phyloP scores from a whole-genome alignment of 2,797 vertebrate species.

The Odontamblyopus lacepedii region DNA sequence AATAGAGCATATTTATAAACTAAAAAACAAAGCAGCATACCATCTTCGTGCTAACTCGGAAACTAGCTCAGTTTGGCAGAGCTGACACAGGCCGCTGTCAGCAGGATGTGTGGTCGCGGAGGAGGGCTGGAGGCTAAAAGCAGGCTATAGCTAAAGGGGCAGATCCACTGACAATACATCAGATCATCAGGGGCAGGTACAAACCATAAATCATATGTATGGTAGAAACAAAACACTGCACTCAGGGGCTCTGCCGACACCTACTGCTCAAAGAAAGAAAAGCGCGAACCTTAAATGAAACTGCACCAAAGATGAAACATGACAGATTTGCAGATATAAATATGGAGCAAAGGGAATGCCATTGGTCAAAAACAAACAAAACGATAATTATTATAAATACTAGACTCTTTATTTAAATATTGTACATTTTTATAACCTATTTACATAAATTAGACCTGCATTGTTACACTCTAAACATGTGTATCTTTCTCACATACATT shows the following conservation, averaged over 20 bases:
- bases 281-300: too few species aligned
- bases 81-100: slow-evolving; percentile 37
- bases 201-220: too few species aligned
- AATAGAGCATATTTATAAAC: background rate
- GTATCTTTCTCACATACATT: slow-evolving; percentile 64
- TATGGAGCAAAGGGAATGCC: too few species aligned
- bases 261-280: background rate
- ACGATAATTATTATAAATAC: slow-evolving; percentile 90
- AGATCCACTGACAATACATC: too few species aligned
- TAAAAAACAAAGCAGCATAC: background rate
- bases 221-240: too few species aligned
- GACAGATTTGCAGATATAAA: too few species aligned
- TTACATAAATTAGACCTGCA: slow-evolving; percentile 89
- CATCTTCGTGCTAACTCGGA: slow-evolving; percentile 13
- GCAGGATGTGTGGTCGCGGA: too few species aligned
- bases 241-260: background rate
- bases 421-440: slow-evolving; percentile 98
- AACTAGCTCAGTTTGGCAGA: slow-evolving; percentile 55
- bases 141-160: too few species aligned
- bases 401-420: slow-evolving; percentile 99
- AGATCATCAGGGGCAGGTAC: too few species aligned
- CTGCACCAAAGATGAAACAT: too few species aligned
- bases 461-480: slow-evolving; percentile 74
- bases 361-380: slow-evolving; percentile 12
- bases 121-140: too few species aligned